Evolutionary conservation across 2,797 vertebrate genomes (phyloP).

Genomic region (Pelochelys cantorii): DNA sequence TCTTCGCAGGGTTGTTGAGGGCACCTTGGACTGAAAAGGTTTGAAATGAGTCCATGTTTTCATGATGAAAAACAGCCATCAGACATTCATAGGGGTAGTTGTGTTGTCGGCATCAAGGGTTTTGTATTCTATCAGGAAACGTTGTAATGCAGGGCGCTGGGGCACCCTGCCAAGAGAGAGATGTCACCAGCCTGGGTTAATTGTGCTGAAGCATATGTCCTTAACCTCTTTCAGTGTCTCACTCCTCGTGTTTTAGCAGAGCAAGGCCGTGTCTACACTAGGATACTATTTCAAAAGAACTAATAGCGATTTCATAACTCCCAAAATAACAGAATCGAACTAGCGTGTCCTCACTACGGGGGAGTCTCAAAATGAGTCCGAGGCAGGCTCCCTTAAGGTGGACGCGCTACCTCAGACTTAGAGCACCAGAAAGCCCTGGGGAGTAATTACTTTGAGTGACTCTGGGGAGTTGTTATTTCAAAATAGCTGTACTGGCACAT

Average conservation of each 20-base stretch:
- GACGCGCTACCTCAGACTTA: too few relatives aligned
- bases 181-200: not conserved
- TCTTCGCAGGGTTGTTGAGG: not conserved
- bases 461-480: too few relatives aligned
- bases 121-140: not conserved
- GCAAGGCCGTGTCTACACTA: accelerated
- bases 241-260: accelerated
- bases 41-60: not conserved
- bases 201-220: not conserved
- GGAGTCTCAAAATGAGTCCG: too few relatives aligned
- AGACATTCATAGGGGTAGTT: not conserved
- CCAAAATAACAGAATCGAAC: too few relatives aligned
- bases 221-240: not conserved
- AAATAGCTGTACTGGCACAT: too few relatives aligned
- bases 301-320: too few relatives aligned
- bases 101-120: not conserved
- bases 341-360: too few relatives aligned
- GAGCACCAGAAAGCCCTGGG: too few relatives aligned
- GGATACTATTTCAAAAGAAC: too few relatives aligned
- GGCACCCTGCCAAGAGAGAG: not conserved
- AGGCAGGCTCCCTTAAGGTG: too few relatives aligned
- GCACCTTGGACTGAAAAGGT: not conserved
- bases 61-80: not conserved
- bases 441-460: too few relatives aligned
- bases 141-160: not conserved